Base-by-base conservation (phyloP, 1,140 invertebrate genomes). In the Campoletis sonorensis region DNA sequence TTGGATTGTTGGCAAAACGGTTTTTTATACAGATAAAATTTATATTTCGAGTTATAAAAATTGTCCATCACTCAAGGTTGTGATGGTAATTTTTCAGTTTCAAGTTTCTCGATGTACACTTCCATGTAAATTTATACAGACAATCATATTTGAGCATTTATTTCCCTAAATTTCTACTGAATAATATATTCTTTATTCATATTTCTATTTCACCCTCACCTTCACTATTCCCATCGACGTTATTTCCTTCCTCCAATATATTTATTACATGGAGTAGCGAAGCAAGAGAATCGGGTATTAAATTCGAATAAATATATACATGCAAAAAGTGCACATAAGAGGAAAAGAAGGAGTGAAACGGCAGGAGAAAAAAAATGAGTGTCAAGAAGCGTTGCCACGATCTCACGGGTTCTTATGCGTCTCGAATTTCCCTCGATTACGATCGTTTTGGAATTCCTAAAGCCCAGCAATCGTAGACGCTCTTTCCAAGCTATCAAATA, bases 401-500 rank as follows among this genome's bases (percentile, higher is more conserved):
- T 37, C 30, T n/a, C 11, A n/a, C 49, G 88, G 84, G 11, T 80
- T 80, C 67, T 90, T 90, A 37, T 86, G 88, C 1, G 88, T 82
- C 11, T 87, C 73, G 0, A 88, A 91, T 90, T 84, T 91, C 90
- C 83, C 89, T 90, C 18, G 90, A 90, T 83, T 91, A 89, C 37
- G 89, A 87, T 83, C 90, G 90, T 79, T 90, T 91, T 33, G 90
- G 90, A 81, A 82, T 86, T 83, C 67, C 51, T 80, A 37, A 73
- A 80, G 71, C 40, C 40, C 37, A 73, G 68, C 71, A 73, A 33
- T 73, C 49, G 27, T 26, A 54, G 33, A 33, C 51, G 45, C 51
- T 51, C 68, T 79, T 79, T 64, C 54, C 26, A 68, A 23, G 77
- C 77, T 68, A 68, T 79, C 77, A 61, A 45, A 79, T 64, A 64